Conservation (phyloP, 2,797 vertebrate genomes). For the Sandelia bainsii region DNA sequence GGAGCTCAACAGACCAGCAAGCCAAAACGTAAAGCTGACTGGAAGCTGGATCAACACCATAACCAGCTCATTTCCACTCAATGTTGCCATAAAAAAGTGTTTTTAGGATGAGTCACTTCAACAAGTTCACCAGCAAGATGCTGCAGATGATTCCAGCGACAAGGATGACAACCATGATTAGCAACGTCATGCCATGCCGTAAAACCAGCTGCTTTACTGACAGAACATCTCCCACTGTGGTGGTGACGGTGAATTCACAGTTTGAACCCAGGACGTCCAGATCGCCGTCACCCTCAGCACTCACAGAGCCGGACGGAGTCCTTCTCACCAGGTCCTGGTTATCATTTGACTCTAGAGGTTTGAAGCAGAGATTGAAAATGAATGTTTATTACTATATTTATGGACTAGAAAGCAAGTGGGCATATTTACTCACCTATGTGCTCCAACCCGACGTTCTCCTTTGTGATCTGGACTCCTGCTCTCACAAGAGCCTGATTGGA, state of each 20-base stretch:
- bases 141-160: slow-evolving; percentile 60
- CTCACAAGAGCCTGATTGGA: slow-evolving; percentile 65
- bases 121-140: slow-evolving; percentile 44
- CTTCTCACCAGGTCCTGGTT: neutral
- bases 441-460: slow-evolving; percentile 41
- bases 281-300: neutral
- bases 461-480: slow-evolving; percentile 61
- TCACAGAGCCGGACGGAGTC: neutral
- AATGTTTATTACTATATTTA: neutral
- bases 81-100: neutral
- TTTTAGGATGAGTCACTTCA: slow-evolving; percentile 6
- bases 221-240: slow-evolving; percentile 30
- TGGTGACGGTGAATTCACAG: neutral
- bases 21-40: no score
- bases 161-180: slow-evolving; percentile 67
- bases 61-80: neutral
- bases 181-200: slow-evolving; percentile 59
- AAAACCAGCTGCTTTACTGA: slow-evolving; percentile 64
- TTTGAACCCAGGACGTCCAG: neutral
- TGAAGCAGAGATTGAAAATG: neutral
- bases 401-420: neutral
- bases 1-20: no score
- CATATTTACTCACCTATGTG: slow-evolving; percentile 24
- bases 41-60: no score
- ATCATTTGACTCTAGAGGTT: slow-evolving; percentile 1